A percentile compares a stretch with the other conserved stretches of the same genome.
phyloP scores from a whole-genome alignment of 2,888 invertebrate genomes.

The Endotricha flammealis region DNA sequence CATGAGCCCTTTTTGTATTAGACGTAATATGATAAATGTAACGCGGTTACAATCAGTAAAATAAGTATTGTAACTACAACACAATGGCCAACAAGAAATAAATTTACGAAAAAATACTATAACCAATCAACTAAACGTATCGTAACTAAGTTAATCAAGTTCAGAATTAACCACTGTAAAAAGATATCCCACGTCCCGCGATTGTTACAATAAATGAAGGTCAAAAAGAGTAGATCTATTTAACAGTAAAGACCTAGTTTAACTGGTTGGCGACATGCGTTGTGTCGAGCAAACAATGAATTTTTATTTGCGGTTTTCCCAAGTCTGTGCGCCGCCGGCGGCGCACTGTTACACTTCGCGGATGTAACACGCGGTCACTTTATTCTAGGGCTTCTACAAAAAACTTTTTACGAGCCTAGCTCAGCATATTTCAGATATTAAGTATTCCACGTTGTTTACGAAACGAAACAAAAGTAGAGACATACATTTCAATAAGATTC shows the following conservation, averaged over 20 bases:
- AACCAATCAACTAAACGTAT: slow-evolving; percentile 7
- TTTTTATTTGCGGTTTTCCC: slow-evolving; percentile 41
- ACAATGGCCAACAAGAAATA: slow-evolving; percentile 5
- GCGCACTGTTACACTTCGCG: slow-evolving; percentile 21
- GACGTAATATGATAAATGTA: no score
- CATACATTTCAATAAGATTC: no score
- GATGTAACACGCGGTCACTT: slow-evolving; percentile 25
- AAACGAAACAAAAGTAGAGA: no score
- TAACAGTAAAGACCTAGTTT: slow-evolving; percentile 5
- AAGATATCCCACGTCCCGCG: neutral
- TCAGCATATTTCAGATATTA: no score
- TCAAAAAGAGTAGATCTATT: neutral
- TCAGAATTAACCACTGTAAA: neutral
- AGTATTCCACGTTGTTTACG: no score
- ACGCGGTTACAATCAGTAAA: no score
- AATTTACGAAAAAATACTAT: slow-evolving; percentile 5
- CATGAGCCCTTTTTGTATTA: no score
- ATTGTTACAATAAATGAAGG: neutral
- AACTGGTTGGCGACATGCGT: slow-evolving; percentile 17
- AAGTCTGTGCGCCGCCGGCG: slow-evolving; percentile 16
- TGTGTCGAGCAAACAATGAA: slow-evolving; percentile 24
- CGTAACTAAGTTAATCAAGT: slow-evolving; percentile 9
- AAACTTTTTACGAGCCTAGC: no score
- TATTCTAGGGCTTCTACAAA: slow-evolving; percentile 19
- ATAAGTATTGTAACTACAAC: no score